Conservation (phyloP, 2,797 vertebrate genomes). For the Taeniopygia guttata region DNA sequence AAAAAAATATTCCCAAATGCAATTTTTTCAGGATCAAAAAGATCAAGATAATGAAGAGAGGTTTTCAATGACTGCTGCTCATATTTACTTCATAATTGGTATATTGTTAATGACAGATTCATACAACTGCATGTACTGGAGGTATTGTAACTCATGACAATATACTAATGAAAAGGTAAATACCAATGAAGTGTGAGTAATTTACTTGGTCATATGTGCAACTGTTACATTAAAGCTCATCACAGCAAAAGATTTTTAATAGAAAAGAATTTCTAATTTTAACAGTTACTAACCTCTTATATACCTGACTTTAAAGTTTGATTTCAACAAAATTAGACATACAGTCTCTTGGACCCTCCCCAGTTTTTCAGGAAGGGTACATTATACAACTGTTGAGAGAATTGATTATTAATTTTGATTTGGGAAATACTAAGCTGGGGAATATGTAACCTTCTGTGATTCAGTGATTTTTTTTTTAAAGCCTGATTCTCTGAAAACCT, state of each 20-base stretch:
- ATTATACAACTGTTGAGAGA: not conserved
- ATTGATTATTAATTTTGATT: not conserved
- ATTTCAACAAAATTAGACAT: not conserved
- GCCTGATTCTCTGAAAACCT: not conserved
- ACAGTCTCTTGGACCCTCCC: not conserved
- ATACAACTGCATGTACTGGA: not conserved
- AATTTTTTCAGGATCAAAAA: not conserved
- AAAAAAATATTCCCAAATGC: not conserved
- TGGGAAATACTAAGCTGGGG: not conserved
- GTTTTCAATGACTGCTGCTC: not conserved
- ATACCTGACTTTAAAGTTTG: not conserved
- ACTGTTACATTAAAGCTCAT: not conserved
- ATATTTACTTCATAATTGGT: not conserved
- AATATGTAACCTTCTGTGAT: not conserved
- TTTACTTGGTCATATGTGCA: not conserved
- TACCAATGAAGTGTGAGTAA: not conserved
- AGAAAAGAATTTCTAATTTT: not conserved
- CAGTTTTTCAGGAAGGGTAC: not conserved
- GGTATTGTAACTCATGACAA: not conserved
- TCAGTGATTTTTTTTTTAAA: not conserved
- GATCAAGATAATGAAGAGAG: not conserved
- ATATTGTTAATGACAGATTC: not conserved
- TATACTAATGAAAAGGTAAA: not conserved
- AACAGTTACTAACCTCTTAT: not conserved
- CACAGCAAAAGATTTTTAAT: not conserved